Evolutionary conservation across 2,797 vertebrate species (phyloP).

Genomic region (Pitangus sulphuratus): DNA sequence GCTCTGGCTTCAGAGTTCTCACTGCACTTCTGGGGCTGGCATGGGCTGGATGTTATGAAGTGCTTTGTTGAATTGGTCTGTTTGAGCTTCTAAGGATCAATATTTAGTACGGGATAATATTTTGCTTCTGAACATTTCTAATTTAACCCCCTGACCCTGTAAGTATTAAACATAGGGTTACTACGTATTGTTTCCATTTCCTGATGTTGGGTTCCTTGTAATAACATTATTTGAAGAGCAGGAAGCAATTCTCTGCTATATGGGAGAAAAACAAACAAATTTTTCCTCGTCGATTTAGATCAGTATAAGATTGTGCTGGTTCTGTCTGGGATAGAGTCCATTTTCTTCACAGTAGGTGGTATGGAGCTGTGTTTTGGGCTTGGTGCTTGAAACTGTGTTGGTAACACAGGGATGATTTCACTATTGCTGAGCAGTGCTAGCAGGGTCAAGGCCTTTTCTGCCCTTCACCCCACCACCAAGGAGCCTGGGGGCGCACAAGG

Average conservation of each 20-base stretch:
- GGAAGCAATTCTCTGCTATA: not conserved
- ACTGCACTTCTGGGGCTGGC: not conserved
- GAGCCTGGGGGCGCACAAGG: not conserved
- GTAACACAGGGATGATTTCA: not conserved
- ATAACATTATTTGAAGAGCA: not conserved
- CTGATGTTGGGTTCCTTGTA: not conserved
- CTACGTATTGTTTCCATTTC: not conserved
- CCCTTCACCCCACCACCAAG: not conserved
- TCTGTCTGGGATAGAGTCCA: not conserved
- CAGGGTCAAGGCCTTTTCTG: not conserved
- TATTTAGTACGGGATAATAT: not conserved
- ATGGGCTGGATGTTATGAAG: not conserved
- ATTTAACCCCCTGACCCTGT: not conserved
- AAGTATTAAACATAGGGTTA: not conserved
- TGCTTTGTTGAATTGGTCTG: not conserved
- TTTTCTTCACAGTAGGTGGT: not conserved
- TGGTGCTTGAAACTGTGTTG: not conserved
- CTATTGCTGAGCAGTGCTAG: not conserved
- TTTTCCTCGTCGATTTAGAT: not conserved
- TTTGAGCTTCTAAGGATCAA: not conserved
- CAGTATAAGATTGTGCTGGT: not conserved
- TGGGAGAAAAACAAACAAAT: not conserved
- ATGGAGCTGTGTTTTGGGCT: not conserved
- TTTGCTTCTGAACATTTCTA: not conserved
- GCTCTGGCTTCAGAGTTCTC: not conserved